Percentiles rank a stretch among this genome's conserved stretches.
Conservation (phyloP, 1,140 invertebrate genomes). For the Drosophila parabipectinata region DNA sequence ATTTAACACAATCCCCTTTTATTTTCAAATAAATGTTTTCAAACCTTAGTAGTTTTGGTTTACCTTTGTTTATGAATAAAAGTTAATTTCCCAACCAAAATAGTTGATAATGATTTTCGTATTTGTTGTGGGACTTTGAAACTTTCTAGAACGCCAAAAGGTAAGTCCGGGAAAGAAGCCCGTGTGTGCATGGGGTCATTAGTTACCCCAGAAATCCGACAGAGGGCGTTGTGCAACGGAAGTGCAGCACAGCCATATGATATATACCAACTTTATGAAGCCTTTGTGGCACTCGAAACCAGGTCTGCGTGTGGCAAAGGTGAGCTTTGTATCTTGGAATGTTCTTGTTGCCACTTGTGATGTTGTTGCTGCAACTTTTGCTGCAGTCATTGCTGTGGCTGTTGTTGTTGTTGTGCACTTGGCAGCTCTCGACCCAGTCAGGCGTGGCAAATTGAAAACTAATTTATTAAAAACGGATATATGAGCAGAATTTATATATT, state of each 20-base stretch:
- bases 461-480: conserved; percentile 67
- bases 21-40: no score
- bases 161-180: conserved; percentile 19
- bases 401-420: conserved; percentile 5
- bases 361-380: conserved; percentile 25
- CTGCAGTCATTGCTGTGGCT: neutral
- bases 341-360: conserved; percentile 34
- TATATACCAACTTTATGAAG: conserved; percentile 32
- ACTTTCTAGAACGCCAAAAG: neutral
- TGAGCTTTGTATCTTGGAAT: conserved; percentile 22
- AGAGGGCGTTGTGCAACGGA: conserved; percentile 61
- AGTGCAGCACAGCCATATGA: conserved; percentile 52
- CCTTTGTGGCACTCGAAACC: conserved; percentile 56
- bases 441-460: conserved; percentile 58
- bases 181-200: conserved; percentile 29
- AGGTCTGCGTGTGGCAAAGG: conserved; percentile 29
- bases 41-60: neutral
- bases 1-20: no score
- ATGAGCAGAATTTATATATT: conserved; percentile 53
- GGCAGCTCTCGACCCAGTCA: conserved; percentile 23
- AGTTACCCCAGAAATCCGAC: conserved; percentile 32
- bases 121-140: neutral
- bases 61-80: neutral
- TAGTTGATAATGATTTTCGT: neutral
- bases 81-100: neutral